These are phyloP conservation scores for Drosophila lowei DNA, from an alignment of 1,140 invertebrate species.

Conservation along the genomic window DNA sequence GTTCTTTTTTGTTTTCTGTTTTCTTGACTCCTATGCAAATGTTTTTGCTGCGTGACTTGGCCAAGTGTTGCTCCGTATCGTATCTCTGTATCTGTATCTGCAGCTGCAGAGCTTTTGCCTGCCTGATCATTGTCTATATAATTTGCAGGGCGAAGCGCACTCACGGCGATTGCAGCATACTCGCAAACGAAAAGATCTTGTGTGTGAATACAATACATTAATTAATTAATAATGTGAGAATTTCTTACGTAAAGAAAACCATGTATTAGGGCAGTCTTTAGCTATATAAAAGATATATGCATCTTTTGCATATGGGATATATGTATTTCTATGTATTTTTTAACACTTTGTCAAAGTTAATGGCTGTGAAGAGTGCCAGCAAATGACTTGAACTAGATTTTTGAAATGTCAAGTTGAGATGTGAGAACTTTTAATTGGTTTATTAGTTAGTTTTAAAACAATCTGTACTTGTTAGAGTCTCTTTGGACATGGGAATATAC, in stretches of 20 bases:
- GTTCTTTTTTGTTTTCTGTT: conserved; percentile 24
- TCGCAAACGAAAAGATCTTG: conserved; percentile 40
- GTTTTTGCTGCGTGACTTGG: conserved; percentile 67
- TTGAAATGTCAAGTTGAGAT: conserved; percentile 1
- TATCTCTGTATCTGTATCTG: conserved; percentile 4
- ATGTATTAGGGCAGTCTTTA: background rate
- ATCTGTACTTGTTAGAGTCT: too few species aligned
- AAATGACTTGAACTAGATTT: background rate
- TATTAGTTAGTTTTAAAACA: background rate
- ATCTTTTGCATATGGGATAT: background rate
- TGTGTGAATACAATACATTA: conserved; percentile 58
- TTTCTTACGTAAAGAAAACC: conserved; percentile 66
- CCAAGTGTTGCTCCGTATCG: conserved; percentile 25
- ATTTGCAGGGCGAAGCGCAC: conserved; percentile 40
- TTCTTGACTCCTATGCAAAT: conserved; percentile 59
- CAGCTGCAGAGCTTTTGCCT: conserved; percentile 18
- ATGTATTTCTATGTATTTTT: conserved; percentile 5
- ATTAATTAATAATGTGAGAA: conserved; percentile 75
- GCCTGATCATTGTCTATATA: conserved; percentile 60
- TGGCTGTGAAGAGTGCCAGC: background rate
- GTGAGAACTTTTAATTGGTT: conserved; percentile 1
- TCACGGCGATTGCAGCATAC: conserved; percentile 45
- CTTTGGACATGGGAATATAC: background rate
- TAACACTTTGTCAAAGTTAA: conserved; percentile 33
- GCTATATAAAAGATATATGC: background rate